Evolutionary conservation across 92 coral and sea anemone species (phyloP).

Genomic region (Ricordea florida): DNA sequence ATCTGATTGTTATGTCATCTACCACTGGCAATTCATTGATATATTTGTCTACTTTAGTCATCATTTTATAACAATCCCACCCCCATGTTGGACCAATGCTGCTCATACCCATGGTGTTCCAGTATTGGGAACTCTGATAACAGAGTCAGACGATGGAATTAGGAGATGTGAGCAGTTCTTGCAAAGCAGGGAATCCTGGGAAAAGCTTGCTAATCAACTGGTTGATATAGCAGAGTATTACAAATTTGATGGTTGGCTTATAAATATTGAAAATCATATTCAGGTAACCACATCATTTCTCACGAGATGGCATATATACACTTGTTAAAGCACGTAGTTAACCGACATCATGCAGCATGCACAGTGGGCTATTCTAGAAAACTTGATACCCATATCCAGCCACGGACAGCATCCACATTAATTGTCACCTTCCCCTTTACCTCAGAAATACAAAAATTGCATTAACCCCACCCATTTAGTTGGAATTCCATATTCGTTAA

Average conservation of each 20-base stretch:
- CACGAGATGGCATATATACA: too few relatives aligned
- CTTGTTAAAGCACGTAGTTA: too few relatives aligned
- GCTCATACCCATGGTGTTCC: slow-evolving; percentile 95
- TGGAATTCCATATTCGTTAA: too few relatives aligned
- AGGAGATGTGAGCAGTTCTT: slow-evolving; percentile 73
- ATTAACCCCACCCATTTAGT: too few relatives aligned
- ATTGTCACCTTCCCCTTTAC: too few relatives aligned
- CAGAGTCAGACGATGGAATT: slow-evolving; percentile 91
- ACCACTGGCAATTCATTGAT: slow-evolving; percentile 97
- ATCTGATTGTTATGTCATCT: slow-evolving; percentile 71
- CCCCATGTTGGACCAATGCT: slow-evolving; percentile 98
- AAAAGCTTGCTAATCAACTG: slow-evolving; percentile 78
- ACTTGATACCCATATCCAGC: too few relatives aligned
- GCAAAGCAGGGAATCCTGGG: slow-evolving; percentile 55
- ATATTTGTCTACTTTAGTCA: slow-evolving; percentile 97
- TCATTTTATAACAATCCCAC: slow-evolving; percentile 93
- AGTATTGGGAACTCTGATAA: slow-evolving; percentile 93
- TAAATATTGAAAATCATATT: slow-evolving; percentile 95
- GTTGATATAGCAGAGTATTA: slow-evolving; percentile 93
- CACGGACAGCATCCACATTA: too few relatives aligned
- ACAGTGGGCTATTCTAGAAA: too few relatives aligned
- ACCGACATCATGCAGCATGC: too few relatives aligned
- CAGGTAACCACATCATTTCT: slow-evolving; percentile 64
- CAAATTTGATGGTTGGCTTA: slow-evolving; percentile 95
- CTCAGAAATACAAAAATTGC: too few relatives aligned